phyloP scores from a whole-genome alignment of 2,797 vertebrate species.

The Anomalospiza imberbis region DNA sequence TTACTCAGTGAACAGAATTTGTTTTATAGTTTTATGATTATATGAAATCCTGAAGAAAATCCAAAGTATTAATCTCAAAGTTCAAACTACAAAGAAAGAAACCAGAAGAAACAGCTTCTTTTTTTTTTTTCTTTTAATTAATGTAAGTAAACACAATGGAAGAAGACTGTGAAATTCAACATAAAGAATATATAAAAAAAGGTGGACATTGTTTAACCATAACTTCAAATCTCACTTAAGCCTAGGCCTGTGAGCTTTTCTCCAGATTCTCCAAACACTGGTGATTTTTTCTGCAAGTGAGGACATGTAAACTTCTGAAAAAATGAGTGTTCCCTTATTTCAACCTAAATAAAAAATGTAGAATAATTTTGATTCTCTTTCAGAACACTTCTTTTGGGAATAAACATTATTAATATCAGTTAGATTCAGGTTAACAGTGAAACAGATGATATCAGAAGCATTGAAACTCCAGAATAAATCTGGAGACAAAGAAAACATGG shows the following conservation, averaged over 20 bases:
- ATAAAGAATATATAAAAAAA: background rate
- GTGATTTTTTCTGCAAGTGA: background rate
- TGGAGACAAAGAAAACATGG: background rate
- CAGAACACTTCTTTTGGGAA: background rate
- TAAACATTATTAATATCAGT: background rate
- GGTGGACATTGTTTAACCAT: fast-evolving
- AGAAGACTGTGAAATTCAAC: background rate
- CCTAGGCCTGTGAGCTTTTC: background rate
- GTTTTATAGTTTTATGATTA: background rate
- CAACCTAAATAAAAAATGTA: background rate
- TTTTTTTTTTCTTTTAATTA: background rate
- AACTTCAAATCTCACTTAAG: background rate
- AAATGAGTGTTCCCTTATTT: background rate
- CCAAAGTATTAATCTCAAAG: background rate
- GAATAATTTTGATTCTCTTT: background rate
- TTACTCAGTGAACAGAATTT: background rate
- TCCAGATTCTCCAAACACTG: background rate
- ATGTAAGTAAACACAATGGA: background rate
- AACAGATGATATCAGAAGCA: background rate
- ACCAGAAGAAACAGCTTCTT: background rate
- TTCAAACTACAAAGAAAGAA: background rate
- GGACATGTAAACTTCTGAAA: background rate
- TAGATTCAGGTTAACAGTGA: background rate
- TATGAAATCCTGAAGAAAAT: background rate
- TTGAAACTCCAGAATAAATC: background rate